Percentiles rank a stretch among this genome's conserved stretches.
phyloP scores from a whole-genome alignment of 2,113 vertebrate genomes.

The Psittacus erithacus region DNA sequence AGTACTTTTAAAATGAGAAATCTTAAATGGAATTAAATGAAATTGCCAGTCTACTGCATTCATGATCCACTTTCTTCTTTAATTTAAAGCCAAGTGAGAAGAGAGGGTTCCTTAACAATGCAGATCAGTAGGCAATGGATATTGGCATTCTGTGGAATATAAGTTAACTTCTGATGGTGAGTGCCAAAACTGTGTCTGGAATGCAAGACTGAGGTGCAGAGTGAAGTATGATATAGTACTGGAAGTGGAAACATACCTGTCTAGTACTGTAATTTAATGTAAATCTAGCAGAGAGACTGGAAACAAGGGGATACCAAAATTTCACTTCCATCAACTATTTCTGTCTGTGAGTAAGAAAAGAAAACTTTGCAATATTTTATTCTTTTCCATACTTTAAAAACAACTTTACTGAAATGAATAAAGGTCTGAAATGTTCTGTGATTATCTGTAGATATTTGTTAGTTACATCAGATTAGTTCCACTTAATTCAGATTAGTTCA shows the following conservation, averaged over 20 bases:
- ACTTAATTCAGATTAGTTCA: not conserved
- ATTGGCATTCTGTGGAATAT: not conserved
- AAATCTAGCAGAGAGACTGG: not conserved
- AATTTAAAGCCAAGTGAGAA: not conserved
- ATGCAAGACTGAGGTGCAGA: not conserved
- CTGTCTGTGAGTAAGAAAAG: not conserved
- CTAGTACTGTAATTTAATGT: not conserved
- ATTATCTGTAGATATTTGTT: not conserved
- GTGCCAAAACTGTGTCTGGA: not conserved
- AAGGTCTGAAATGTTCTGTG: not conserved
- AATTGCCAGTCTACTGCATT: not conserved
- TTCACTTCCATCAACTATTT: not conserved
- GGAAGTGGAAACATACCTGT: not conserved
- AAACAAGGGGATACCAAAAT: not conserved
- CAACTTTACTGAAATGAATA: not conserved
- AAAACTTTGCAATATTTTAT: not conserved
- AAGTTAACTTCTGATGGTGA: not conserved
- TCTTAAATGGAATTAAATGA: not conserved
- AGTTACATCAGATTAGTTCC: not conserved
- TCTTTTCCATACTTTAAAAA: not conserved
- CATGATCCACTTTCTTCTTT: not conserved
- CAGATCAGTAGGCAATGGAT: not conserved
- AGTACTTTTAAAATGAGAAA: not conserved
- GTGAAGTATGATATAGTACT: not conserved
- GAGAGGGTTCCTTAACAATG: not conserved